Conservation (phyloP, 2,113 vertebrate genomes). For the Oxyura jamaicensis region DNA sequence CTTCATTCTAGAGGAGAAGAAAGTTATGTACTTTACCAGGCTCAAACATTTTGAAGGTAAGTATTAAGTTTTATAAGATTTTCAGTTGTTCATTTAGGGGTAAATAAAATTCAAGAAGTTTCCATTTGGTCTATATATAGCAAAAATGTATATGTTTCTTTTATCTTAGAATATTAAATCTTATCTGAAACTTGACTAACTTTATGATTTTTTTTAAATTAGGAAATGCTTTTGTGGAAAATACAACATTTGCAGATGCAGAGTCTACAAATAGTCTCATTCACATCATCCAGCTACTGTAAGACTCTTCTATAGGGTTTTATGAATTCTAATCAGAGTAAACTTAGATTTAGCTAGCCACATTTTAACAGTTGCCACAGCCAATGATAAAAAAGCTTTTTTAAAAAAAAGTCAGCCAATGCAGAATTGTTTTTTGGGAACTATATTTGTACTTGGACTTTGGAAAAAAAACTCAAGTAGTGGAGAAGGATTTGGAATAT, state of each 20-base stretch:
- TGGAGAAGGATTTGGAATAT: not conserved
- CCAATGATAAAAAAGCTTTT: not conserved
- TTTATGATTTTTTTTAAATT: not conserved
- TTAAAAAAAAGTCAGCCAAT: not conserved
- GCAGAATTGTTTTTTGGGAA: not conserved
- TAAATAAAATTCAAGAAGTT: constrained; percentile 48
- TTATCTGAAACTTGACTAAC: not conserved
- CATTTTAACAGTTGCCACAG: not conserved
- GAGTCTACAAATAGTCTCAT: not conserved
- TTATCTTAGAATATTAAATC: not conserved
- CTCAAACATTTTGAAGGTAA: constrained; percentile 65
- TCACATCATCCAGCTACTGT: not conserved
- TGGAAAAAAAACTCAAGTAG: not conserved
- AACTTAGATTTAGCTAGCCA: not conserved
- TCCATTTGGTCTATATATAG: not conserved
- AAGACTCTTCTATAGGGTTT: not conserved
- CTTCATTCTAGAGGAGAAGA: constrained; percentile 91
- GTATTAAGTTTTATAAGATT: constrained; percentile 68
- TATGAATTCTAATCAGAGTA: not conserved
- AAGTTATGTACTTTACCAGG: constrained; percentile 77
- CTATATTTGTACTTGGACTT: not conserved
- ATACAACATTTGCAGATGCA: constrained; percentile 5
- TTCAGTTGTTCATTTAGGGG: constrained; percentile 45
- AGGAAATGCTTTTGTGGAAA: not conserved
- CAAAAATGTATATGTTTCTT: not conserved